Conservation (phyloP, 1,140 invertebrate genomes). For the Amphibalanus amphitrite region DNA sequence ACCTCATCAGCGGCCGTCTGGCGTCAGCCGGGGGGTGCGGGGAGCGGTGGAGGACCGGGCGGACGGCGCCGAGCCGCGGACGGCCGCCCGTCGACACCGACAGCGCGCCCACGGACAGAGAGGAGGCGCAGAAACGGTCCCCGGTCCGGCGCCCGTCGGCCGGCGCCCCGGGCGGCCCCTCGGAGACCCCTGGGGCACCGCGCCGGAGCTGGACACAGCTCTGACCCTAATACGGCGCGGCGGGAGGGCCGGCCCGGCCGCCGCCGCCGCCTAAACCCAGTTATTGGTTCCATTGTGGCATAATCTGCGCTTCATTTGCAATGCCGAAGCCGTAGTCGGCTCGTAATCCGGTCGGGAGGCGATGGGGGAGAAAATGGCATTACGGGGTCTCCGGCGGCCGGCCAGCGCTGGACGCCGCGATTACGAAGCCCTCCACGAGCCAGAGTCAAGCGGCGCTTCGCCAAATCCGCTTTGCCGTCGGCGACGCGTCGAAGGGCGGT, state of each 20-base stretch:
- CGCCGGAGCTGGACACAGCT: too few relatives aligned
- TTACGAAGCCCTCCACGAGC: not conserved
- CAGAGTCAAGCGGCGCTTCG: not conserved
- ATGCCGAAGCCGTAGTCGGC: not conserved
- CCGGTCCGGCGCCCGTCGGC: too few relatives aligned
- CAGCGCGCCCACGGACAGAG: too few relatives aligned
- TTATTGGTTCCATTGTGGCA: conserved; percentile 1
- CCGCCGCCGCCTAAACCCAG: not conserved
- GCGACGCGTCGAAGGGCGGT: not conserved
- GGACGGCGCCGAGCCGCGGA: too few relatives aligned
- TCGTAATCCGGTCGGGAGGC: not conserved
- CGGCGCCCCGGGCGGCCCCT: too few relatives aligned
- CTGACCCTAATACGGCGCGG: not conserved
- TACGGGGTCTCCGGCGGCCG: not conserved
- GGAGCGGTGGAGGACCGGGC: too few relatives aligned
- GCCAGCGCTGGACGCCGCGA: not conserved
- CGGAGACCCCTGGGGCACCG: not conserved
- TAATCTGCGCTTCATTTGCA: conserved; percentile 1
- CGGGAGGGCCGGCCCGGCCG: too few relatives aligned
- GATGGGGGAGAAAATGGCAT: conserved; percentile 3
- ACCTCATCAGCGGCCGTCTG: too few relatives aligned
- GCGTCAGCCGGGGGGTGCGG: too few relatives aligned
- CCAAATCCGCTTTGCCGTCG: not conserved
- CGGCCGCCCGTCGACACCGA: too few relatives aligned
- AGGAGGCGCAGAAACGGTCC: too few relatives aligned